phyloP scores from a whole-genome alignment of 1,140 invertebrate species.

The Delia radicum region DNA sequence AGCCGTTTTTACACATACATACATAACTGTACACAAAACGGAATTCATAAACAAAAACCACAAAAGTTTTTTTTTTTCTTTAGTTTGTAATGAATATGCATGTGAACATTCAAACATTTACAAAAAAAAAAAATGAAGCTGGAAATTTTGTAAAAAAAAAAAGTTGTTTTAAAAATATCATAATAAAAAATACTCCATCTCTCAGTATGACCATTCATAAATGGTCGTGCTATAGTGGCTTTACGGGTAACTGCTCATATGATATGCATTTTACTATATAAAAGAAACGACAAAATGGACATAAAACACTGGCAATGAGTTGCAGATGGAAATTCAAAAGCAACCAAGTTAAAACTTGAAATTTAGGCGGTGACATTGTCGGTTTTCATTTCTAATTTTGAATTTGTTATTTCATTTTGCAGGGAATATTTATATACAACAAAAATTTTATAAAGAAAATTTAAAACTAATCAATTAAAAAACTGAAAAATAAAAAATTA shows the following conservation, averaged over 20 bases:
- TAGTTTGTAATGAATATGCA: neutral
- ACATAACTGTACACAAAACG: neutral
- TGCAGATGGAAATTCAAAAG: neutral
- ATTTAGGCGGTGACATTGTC: constrained; percentile 10
- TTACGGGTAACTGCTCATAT: neutral
- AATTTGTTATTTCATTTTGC: neutral
- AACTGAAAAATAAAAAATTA: no score
- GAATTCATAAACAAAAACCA: constrained; percentile 1
- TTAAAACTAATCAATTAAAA: no score
- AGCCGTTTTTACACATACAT: neutral
- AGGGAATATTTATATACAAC: no score
- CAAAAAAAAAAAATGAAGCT: neutral
- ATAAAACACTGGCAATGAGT: neutral
- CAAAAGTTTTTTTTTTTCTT: neutral
- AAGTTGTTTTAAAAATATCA: no score
- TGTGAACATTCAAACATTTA: neutral
- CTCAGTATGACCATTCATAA: no score
- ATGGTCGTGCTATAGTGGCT: no score
- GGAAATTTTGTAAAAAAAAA: neutral
- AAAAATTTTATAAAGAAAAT: no score
- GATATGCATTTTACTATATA: neutral
- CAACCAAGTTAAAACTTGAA: neutral
- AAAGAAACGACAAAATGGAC: neutral
- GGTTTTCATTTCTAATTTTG: neutral
- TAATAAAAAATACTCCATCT: no score